Percentiles rank a stretch among this genome's conserved stretches.
phyloP scores from a whole-genome alignment of 2,888 invertebrate genomes.

The Phrixothrix hirtus region DNA sequence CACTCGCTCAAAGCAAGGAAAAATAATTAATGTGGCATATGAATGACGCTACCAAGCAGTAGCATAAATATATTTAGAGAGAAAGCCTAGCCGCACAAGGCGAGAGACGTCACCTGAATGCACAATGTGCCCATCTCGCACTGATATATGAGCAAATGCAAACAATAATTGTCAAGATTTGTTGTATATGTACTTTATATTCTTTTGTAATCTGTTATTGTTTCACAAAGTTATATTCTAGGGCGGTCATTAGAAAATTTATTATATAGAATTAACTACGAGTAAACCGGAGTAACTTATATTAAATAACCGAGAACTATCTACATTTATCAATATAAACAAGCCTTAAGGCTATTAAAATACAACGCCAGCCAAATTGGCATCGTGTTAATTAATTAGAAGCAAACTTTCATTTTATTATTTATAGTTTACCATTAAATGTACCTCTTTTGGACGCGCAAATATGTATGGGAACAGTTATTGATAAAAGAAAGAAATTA shows the following conservation, averaged over 20 bases:
- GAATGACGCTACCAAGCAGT: constrained; percentile 36
- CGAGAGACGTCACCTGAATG: constrained; percentile 31
- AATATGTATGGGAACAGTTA: too few species aligned
- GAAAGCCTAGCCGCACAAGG: constrained; percentile 30
- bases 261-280: constrained; percentile 8
- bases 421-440: too few species aligned
- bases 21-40: constrained; percentile 38
- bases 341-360: too few species aligned
- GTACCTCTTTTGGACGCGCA: too few species aligned
- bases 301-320: not conserved
- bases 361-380: too few species aligned
- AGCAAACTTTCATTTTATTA: too few species aligned
- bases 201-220: constrained; percentile 31
- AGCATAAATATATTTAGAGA: constrained; percentile 34
- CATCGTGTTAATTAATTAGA: too few species aligned
- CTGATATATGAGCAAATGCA: constrained; percentile 29
- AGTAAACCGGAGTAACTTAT: not conserved
- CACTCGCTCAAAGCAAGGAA: constrained; percentile 30
- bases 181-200: constrained; percentile 31
- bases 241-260: constrained; percentile 11
- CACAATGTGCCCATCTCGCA: constrained; percentile 28
- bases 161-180: constrained; percentile 35
- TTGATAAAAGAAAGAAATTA: too few species aligned
- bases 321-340: constrained; percentile 4
- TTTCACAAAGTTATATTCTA: constrained; percentile 24